Conservation (phyloP, 2,888 invertebrate genomes). For the Zeuzera pyrina region DNA sequence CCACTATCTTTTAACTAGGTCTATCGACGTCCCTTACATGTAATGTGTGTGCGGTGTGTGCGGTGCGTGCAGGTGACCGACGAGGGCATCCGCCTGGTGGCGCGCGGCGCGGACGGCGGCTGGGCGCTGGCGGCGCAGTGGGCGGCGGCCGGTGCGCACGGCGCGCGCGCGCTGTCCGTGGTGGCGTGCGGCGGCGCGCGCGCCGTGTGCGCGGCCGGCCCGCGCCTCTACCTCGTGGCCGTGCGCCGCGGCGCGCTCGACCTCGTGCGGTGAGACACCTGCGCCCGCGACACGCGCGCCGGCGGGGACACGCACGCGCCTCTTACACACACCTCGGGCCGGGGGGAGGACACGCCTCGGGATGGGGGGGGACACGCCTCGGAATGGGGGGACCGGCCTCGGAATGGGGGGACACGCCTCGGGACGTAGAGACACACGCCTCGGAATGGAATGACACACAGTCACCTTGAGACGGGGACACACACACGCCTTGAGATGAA, state of each 20-base stretch:
- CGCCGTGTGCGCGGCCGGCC: slow-evolving; percentile 86
- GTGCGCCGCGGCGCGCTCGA: slow-evolving; percentile 23
- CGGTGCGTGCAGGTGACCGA: slow-evolving; percentile 63
- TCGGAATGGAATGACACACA: too few species aligned
- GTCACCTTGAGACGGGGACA: too few species aligned
- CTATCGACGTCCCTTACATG: too few species aligned
- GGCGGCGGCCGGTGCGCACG: slow-evolving; percentile 92
- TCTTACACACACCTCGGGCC: not conserved
- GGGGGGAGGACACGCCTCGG: not conserved
- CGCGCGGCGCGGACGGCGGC: slow-evolving; percentile 53
- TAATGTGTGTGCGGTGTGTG: not conserved
- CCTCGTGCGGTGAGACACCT: slow-evolving; percentile 8
- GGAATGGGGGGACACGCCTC: not conserved
- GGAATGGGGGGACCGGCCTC: not conserved
- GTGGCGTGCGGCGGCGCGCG: slow-evolving; percentile 85
- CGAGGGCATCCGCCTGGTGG: slow-evolving; percentile 51
- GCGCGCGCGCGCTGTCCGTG: slow-evolving; percentile 82
- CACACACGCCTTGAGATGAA: too few species aligned
- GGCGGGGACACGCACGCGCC: slow-evolving; percentile 21
- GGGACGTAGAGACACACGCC: not conserved
- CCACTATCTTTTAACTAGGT: too few species aligned
- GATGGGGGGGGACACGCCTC: not conserved
- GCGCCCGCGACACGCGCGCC: slow-evolving; percentile 3
- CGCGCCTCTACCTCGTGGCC: slow-evolving; percentile 81
- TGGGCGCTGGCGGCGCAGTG: slow-evolving; percentile 70